Conservation (phyloP, 30 jellyfish, hydroid and myxozoan species). For the Hydractinia symbiolongicarpus region DNA sequence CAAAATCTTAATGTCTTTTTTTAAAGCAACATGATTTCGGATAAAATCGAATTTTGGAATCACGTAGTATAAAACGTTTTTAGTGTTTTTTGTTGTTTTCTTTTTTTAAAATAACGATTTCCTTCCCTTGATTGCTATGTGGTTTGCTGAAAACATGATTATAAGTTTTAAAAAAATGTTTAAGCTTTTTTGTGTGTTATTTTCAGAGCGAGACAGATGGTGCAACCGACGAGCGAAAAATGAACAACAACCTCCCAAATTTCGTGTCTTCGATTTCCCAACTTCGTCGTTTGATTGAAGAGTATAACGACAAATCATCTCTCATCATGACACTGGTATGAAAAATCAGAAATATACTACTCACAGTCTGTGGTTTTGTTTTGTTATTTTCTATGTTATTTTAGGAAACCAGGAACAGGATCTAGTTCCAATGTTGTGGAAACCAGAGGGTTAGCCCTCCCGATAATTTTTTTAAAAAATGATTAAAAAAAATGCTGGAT, state of each 20-base stretch:
- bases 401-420: too few relatives aligned
- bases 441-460: too few relatives aligned
- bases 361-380: too few relatives aligned
- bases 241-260: slow-evolving; percentile 42
- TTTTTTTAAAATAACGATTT: not conserved
- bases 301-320: slow-evolving; percentile 53
- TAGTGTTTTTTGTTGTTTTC: not conserved
- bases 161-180: not conserved
- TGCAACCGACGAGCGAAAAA: not conserved
- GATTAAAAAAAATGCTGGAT: too few relatives aligned
- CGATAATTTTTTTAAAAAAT: too few relatives aligned
- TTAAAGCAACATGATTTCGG: not conserved
- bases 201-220: slow-evolving; percentile 46
- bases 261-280: slow-evolving; percentile 49
- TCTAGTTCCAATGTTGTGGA: too few relatives aligned
- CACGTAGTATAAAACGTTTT: not conserved
- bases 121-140: not conserved
- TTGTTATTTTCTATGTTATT: too few relatives aligned
- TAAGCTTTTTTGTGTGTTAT: not conserved
- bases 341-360: not conserved
- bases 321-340: slow-evolving; percentile 83
- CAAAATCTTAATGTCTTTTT: too few relatives aligned
- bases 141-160: not conserved
- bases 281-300: slow-evolving; percentile 45
- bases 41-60: slow-evolving; percentile 5